Percentiles rank a stretch among this genome's conserved stretches.
Evolutionary conservation across 30 jellyfish, hydroid and myxozoan species (phyloP).

Genomic region (Calvadosia cruxmelitensis): DNA sequence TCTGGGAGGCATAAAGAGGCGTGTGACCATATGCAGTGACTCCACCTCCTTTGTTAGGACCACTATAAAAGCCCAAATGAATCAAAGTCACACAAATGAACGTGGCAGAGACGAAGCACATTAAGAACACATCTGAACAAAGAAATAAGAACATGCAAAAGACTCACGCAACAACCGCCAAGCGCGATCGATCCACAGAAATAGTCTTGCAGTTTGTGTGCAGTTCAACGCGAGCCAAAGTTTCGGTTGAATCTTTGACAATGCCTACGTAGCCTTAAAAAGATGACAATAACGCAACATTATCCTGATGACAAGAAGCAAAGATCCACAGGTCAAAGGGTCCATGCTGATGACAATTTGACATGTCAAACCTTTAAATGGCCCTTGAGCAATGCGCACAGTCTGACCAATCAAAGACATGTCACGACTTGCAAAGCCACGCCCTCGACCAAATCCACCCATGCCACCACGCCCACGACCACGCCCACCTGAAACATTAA

Average conservation of each 20-base stretch:
- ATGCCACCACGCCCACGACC: conserved; percentile 63
- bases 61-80: conserved; percentile 40
- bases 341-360: no score
- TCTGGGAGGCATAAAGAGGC: conserved; percentile 34
- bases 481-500: conserved; percentile 39
- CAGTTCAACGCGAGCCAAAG: conserved; percentile 95
- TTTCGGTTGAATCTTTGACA: conserved; percentile 90
- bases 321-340: no score
- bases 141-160: no score
- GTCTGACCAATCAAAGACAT: conserved; percentile 82
- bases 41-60: conserved; percentile 92
- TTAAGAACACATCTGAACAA: no score
- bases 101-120: no score
- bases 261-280: conserved; percentile 91
- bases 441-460: conserved; percentile 33
- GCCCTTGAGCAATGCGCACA: conserved; percentile 97
- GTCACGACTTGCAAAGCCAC: conserved; percentile 87
- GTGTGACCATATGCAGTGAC: conserved; percentile 92
- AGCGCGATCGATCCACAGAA: conserved; percentile 94
- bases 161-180: conserved; percentile 76
- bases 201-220: conserved; percentile 96
- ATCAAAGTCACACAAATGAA: not conserved
- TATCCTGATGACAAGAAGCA: no score
- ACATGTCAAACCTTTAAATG: conserved; percentile 99
- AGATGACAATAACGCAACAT: not conserved